Evolutionary conservation across 2,888 invertebrate species (phyloP), one percentile per base, ranked within the genome.

Genomic region (Lathronympha strigana): DNA sequence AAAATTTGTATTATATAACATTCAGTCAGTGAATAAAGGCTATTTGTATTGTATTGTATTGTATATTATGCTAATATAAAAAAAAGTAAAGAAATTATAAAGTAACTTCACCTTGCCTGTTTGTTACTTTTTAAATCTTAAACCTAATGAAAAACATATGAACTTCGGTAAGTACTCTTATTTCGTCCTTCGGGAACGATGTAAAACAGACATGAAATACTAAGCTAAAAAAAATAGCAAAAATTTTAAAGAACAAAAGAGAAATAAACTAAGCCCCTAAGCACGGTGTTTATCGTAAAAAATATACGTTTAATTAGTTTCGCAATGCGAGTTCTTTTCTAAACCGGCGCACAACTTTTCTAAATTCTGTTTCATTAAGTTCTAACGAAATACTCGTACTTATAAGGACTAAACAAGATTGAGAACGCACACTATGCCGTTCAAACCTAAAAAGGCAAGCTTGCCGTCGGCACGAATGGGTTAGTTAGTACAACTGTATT

Each of bases 381-480:
- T 43, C 43, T 31, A 43, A 57, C 57, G 40, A 45, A 57, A 57
- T 43, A 43, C 55, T 13, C 45, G 33, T 58, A 58, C 55, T 13
- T 57, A 43, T 58, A 58, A 58, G 47, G 50, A 33, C 33, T 38
- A 50, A 58, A 51, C 33, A 43, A 58, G 57, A 43, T 53, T 36
- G 33, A 51, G 25, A 36, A 57, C 49, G 43, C 51, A 51, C 58
- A 51, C 57, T 25, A 9, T 31, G 57, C 19, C 33, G 53, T 36
- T 47, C 51, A 33, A 58, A 58, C 43, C 50, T 51, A 53, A 67
- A 69, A 69, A 66, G 63, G 61, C 61, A 69, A 63, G 63, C 68
- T 63, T 72, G 69, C 69, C 63, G 67, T 67, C 67, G 67, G 66
- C 69, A 70, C 63, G 71, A 71, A 68, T 61, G 64, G 53, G 61